Evolutionary conservation across 2,888 invertebrate species (phyloP).

Genomic region (Plemyria rubiginata): DNA sequence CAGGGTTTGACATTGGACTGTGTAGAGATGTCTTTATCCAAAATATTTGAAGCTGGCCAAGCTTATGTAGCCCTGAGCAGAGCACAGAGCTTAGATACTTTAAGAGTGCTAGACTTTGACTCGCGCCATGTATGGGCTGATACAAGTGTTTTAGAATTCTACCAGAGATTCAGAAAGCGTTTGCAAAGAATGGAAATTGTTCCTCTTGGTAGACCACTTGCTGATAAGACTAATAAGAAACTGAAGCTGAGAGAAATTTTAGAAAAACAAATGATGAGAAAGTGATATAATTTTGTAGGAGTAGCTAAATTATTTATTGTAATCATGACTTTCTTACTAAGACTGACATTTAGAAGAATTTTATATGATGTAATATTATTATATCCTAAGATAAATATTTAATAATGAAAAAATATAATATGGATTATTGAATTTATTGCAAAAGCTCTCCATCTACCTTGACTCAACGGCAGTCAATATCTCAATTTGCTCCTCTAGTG

Average conservation of each 20-base stretch:
- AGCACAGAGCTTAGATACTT: constrained; percentile 93
- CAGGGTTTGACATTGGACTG: constrained; percentile 97
- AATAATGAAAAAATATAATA: not conserved
- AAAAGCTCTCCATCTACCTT: constrained; percentile 48
- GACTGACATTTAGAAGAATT: constrained; percentile 40
- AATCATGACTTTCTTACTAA: constrained; percentile 38
- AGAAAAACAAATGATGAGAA: constrained; percentile 68
- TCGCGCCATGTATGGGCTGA: constrained; percentile 95
- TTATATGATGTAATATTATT: constrained; percentile 5
- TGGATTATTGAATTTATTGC: constrained; percentile 6
- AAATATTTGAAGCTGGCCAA: constrained; percentile 98
- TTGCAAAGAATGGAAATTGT: constrained; percentile 87
- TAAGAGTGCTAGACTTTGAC: constrained; percentile 95
- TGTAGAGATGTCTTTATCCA: constrained; percentile 95
- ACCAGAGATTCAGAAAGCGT: constrained; percentile 87
- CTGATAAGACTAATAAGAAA: constrained; percentile 75
- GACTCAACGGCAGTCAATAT: constrained; percentile 75
- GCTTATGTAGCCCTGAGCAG: constrained; percentile 98
- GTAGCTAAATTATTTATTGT: constrained; percentile 30
- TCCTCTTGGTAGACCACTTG: constrained; percentile 83
- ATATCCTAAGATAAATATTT: not conserved
- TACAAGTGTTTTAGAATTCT: constrained; percentile 92
- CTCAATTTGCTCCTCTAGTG: constrained; percentile 77
- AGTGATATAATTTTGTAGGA: constrained; percentile 42
- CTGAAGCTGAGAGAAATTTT: constrained; percentile 71